Evolutionary conservation across 2,888 invertebrate species (phyloP), one percentile per base, ranked within the genome.

Genomic region (Odontothrips loti): DNA sequence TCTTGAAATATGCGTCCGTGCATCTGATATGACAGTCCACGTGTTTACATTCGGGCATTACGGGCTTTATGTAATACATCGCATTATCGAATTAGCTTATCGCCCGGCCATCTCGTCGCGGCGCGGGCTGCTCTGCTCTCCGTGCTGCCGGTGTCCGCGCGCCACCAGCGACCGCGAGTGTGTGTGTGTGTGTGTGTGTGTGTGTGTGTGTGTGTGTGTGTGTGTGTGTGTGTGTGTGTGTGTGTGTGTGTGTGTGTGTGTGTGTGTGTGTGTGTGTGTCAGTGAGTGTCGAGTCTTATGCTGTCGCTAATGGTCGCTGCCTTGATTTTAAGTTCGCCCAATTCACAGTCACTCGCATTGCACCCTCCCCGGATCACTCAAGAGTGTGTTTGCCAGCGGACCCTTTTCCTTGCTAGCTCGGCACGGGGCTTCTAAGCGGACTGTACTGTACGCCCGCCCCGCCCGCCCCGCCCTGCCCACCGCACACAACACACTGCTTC

Each of bases 1-100:
- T 75, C 68, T 75, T 75, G 68, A 75, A 75, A 75, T 75, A 75
- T 75, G 68, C 68, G 68, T 75, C 68, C 68, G 68, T 75, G 68
- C 68, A 75, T 75, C 68, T 75, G 68, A 75, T 75, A 75, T 75
- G 68, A 75, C 68, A 75, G 68, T 75, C 68, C 68, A 27, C 68
- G 68, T 75, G 68, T 75, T 75, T 75, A 75, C 68, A 75, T 75
- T 75, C 68, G 68, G 68, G 68, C 68, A 75, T 75, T 75, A 75
- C 68, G 68, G 68, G 23, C 68, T 75, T 75, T 75, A 75, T 75
- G 68, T 75, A 75, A 75, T 75, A 75, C 68, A 75, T 23, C 68
- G 68, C 68, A 75, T 75, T 75, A 75, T 75, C 68, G 68, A 75
- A 75, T 75, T 75, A 75, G 68, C 68, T 75, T 75, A 75, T 75